These are phyloP conservation scores for Bombus balteatus DNA, from an alignment of 1,140 invertebrate genomes.

Conservation along the genomic window DNA sequence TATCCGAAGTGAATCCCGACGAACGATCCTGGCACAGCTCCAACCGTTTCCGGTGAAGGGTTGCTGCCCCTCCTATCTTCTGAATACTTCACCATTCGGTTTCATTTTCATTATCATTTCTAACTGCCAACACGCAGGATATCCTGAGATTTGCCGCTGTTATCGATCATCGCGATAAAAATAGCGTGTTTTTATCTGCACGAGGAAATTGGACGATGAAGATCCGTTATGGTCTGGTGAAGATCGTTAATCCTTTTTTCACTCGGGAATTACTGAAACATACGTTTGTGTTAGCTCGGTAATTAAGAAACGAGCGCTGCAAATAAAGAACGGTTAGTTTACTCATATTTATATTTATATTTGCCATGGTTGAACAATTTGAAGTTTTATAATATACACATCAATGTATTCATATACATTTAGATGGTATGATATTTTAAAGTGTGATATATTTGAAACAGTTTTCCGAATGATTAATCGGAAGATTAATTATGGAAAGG, in stretches of 20 bases:
- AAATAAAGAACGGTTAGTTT: too few species aligned
- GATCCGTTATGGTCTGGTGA: too few species aligned
- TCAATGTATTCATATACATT: neutral
- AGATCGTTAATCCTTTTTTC: neutral
- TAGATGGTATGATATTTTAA: neutral
- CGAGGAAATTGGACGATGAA: constrained; percentile 12
- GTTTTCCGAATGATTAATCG: neutral
- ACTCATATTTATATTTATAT: too few species aligned
- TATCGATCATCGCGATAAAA: constrained; percentile 15
- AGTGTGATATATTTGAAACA: neutral
- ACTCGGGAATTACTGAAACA: too few species aligned
- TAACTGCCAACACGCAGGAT: constrained; percentile 21
- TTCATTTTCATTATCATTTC: constrained; percentile 58
- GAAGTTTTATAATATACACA: too few species aligned
- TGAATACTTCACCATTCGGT: neutral
- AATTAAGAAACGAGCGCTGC: too few species aligned
- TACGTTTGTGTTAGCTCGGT: too few species aligned
- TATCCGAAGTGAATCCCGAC: constrained; percentile 7
- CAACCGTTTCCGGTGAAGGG: constrained; percentile 26
- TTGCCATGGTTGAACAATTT: too few species aligned
- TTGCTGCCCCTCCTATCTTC: neutral
- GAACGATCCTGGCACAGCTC: constrained; percentile 56
- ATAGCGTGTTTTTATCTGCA: constrained; percentile 20
- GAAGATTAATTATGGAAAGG: neutral
- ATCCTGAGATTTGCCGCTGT: constrained; percentile 26